phyloP scores from a whole-genome alignment of 2,113 vertebrate genomes.

The human region DNA sequence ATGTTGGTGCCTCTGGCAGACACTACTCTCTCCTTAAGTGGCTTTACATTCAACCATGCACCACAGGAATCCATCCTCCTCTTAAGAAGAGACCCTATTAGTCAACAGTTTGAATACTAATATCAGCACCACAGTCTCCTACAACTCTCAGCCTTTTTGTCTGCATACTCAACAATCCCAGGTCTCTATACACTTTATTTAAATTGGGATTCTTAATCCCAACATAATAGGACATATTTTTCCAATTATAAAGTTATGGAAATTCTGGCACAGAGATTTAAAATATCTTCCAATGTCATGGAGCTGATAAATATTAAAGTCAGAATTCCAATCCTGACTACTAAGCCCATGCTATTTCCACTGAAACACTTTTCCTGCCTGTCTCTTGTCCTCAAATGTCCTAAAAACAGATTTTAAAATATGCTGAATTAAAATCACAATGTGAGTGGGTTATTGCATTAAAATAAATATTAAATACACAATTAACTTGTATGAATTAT shows the following conservation, averaged over 20 bases:
- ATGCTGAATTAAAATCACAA: constrained; percentile 43
- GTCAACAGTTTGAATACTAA: not conserved
- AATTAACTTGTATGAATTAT: not conserved
- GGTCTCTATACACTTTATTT: not conserved
- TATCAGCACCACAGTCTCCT: not conserved
- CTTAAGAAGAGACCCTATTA: not conserved
- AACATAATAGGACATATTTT: not conserved
- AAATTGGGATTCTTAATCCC: not conserved
- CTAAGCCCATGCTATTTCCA: not conserved
- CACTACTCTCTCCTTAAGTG: not conserved
- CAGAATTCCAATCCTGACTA: not conserved
- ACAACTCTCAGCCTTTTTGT: not conserved
- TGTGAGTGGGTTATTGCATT: not conserved
- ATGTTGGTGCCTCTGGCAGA: not conserved
- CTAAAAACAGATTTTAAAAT: constrained; percentile 38
- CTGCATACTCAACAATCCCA: not conserved
- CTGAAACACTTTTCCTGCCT: not conserved
- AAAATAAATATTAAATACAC: not conserved
- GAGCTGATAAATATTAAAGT: not conserved
- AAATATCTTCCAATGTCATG: not conserved
- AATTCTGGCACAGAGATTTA: constrained; percentile 10
- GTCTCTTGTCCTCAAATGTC: constrained; percentile 5
- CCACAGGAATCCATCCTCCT: not conserved
- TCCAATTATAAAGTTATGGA: not conserved
- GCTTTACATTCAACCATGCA: not conserved